Evolutionary conservation across 2,113 vertebrate genomes (phyloP), one percentile per base, ranked within the genome.

Genomic region (Cryptomyrus ogoouensis): DNA sequence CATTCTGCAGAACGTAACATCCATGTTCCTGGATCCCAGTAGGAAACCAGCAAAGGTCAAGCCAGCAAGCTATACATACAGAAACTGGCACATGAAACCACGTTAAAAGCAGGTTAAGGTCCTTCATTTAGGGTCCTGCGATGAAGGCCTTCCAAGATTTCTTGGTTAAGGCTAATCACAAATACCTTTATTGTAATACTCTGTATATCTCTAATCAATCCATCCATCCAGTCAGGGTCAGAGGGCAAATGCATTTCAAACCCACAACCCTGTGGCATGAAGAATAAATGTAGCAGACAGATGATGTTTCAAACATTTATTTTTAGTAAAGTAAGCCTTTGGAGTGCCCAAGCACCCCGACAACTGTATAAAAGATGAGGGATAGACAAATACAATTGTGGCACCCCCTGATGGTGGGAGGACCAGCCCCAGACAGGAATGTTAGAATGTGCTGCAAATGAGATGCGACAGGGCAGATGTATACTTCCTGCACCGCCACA

Each of bases 401-500:
- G 91, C 91, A 93, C 93, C 93, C 95, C 93, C 91, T 92, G 89
- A 91, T 93, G 91, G 93, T 91, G 91, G 49, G 91, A 92, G 92
- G 92, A 93, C 94, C 92, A 92, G 94, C 94, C 94, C 95, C 94
- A 93, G 94, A 93, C 91, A 95, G 95, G 94, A 96, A 95, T 94
- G 95, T 95, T 95, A 93, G 91, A 90, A 93, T 92, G 42, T 53
- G 86, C 27, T 92, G n/a, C 15, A 58, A 21, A 91, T 58, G 56
- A 27, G 50, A 66, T 53, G 56, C 7, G 62, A 88, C 83, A 21
- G 31, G 19, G 31, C 9, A 21, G 19, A 47, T 0, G 9, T 10
- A 84, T 12, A 83, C 35, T 42, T 12, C 42, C 77, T 19, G 12
- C 31, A 5, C 77, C 77, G 0, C 83, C 44, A 44, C 39, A 9